A percentile compares a stretch with the other conserved stretches of the same genome.
Evolutionary conservation across 30 jellyfish, hydroid and myxozoan genomes (phyloP).

Genomic region (Mastigias papua): DNA sequence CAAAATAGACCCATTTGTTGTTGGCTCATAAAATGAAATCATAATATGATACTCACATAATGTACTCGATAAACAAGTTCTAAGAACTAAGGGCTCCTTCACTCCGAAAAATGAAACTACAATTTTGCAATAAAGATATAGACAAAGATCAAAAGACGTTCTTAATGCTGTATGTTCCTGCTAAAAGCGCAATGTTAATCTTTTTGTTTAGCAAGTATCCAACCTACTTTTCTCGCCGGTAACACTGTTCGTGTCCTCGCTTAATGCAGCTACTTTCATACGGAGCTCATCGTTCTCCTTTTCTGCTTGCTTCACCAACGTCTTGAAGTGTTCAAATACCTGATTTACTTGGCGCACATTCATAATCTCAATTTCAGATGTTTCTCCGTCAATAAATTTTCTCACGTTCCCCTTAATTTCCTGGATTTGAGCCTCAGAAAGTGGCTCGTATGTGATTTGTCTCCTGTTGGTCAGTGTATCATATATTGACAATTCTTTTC

Average conservation of each 20-base stretch:
- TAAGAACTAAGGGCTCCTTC: too few relatives aligned
- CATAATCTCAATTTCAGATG: conserved; percentile 75
- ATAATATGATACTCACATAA: not conserved
- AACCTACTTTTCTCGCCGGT: not conserved
- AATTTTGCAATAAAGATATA: too few relatives aligned
- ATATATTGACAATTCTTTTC: conserved; percentile 88
- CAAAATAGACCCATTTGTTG: not conserved
- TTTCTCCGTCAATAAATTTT: conserved; percentile 81
- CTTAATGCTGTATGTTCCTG: too few relatives aligned
- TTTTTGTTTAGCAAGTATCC: too few relatives aligned
- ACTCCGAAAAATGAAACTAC: too few relatives aligned
- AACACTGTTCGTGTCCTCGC: conserved; percentile 47
- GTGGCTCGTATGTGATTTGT: conserved; percentile 89
- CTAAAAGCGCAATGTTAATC: too few relatives aligned
- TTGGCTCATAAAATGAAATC: not conserved
- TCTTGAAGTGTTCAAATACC: conserved; percentile 84
- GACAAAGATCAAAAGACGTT: too few relatives aligned
- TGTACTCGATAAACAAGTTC: too few relatives aligned
- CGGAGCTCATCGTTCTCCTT: conserved; percentile 61
- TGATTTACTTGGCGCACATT: conserved; percentile 90
- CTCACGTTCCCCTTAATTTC: conserved; percentile 82
- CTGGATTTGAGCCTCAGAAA: conserved; percentile 82
- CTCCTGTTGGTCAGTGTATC: conserved; percentile 91
- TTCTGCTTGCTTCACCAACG: conserved; percentile 54
- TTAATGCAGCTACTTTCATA: conserved; percentile 20